These are phyloP conservation scores for Psittacus erithacus DNA, from an alignment of 2,113 vertebrate genomes.

Conservation along the genomic window DNA sequence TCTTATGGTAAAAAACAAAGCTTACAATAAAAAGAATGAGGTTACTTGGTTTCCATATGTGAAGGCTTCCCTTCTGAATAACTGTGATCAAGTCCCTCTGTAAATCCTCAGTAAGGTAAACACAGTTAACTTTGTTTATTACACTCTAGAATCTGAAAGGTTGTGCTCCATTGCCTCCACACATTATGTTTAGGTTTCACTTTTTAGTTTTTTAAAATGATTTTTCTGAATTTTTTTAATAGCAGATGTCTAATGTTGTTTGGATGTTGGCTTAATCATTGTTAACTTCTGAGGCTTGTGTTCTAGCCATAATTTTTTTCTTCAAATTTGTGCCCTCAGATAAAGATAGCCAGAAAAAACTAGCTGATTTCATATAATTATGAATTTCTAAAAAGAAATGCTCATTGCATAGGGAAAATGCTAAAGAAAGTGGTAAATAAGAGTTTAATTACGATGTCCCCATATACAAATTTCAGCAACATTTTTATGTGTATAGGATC, in stretches of 20 bases:
- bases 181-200: background rate
- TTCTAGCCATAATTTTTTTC: background rate
- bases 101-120: background rate
- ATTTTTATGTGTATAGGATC: background rate
- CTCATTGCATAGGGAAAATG: background rate
- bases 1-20: background rate
- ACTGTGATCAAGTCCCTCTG: background rate
- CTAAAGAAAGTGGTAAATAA: background rate
- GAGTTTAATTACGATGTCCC: background rate
- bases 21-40: background rate
- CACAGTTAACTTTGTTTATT: background rate
- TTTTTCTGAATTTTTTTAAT: background rate
- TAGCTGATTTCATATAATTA: background rate
- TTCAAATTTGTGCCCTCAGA: background rate
- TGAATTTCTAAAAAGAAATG: background rate
- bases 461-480: background rate
- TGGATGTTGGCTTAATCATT: background rate
- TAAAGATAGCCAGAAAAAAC: background rate
- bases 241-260: background rate
- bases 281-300: background rate
- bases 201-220: background rate
- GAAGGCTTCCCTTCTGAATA: background rate
- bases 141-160: background rate
- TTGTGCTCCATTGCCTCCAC: background rate
- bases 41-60: background rate